Evolutionary conservation across 2,888 invertebrate species (phyloP), one percentile per base, ranked within the genome.

Genomic region (Seira musarum): DNA sequence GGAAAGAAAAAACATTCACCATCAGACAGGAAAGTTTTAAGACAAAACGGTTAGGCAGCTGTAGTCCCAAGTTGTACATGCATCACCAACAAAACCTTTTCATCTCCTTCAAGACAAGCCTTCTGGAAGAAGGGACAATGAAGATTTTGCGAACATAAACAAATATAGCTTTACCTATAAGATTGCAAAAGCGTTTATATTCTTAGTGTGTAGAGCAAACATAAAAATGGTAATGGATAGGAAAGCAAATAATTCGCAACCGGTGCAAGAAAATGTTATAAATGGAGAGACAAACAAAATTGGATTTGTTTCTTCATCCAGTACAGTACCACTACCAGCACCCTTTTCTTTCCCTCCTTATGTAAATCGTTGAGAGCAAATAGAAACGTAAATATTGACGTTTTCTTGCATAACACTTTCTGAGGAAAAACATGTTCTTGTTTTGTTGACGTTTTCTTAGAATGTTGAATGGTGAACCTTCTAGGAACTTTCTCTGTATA

Each of bases 211-310:
- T n/a, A n/a, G n/a, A 17, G 57, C 17, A 57, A 57, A 57, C 57
- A 57, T 17, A n/a, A n/a, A 40, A 57, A 57, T 57, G 57, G 57
- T 57, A 57, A 57, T 57, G 57, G 57, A 57, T 57, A 17, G 57
- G 57, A 57, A 57, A 57, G 57, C 57, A 57, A 57, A 57, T 57
- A 57, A 57, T 57, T 57, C 17, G 57, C 57, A 57, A 57, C 57
- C 57, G 57, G 57, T 57, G 57, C 57, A n/a, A 17, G n/a, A n/a
- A n/a, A n/a, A 57, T n/a, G 57, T 13, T 57, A 57, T n/a, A 57
- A 57, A 57, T 57, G 57, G 3, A 5, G 5, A 57, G 57, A 57
- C 57, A 57, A 57, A 57, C 57, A 57, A 57, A 8, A 57, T 57
- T 57, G 57, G 57, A 15, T n/a, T 57, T 57, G 15, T 17, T n/a